Evolutionary conservation across 2,797 vertebrate species (phyloP), one percentile per base, ranked within the genome.

Genomic region (Pangasius krempfi): DNA sequence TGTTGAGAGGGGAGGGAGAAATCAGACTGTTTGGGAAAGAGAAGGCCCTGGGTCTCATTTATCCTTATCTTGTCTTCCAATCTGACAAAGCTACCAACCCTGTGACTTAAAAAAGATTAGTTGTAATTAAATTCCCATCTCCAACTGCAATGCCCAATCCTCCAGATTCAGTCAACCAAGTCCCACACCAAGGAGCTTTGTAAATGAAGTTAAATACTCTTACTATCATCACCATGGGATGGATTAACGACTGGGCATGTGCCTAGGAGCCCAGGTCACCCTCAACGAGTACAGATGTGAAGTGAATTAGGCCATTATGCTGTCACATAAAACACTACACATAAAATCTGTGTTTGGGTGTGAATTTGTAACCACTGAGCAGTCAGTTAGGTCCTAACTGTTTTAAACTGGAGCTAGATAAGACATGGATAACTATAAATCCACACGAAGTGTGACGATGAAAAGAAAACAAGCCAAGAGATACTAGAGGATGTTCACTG

Each of bases 91-190:
- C 68, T 85, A 78, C 50, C 76, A 88, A 82, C 56, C 47, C 20
- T 52, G 85, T 66, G 33, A 72, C 54, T 88, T 27, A 73, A 76
- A 44, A 81, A 76, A 81, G 87, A n/a, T 62, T 44, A 16, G 10
- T 1, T 40, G 33, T n/a, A 82, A 62, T 62, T 62, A 44, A 82
- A 82, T 44, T 27, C 5, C 12, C 60, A 58, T 78, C 76, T 75
- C n/a, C 50, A 83, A 8, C 5, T 44, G 56, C 56, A 40, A 60
- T 60, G 56, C 33, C 22, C 30, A 33, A 25, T 58, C 33, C 30
- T 44, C 13, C 16, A 25, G 30, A 40, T 81, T 40, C 79, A 81
- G 54, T 25, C 44, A 52, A 30, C 10, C 47, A 30, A 52, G 6
- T n/a, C 44, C 25, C 47, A 52, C 3, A 52, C 27, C 75, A 52